Percentiles rank a stretch among this genome's conserved stretches.
Evolutionary conservation across 2,797 vertebrate genomes (phyloP).

Genomic region (Gambusia yucatana): DNA sequence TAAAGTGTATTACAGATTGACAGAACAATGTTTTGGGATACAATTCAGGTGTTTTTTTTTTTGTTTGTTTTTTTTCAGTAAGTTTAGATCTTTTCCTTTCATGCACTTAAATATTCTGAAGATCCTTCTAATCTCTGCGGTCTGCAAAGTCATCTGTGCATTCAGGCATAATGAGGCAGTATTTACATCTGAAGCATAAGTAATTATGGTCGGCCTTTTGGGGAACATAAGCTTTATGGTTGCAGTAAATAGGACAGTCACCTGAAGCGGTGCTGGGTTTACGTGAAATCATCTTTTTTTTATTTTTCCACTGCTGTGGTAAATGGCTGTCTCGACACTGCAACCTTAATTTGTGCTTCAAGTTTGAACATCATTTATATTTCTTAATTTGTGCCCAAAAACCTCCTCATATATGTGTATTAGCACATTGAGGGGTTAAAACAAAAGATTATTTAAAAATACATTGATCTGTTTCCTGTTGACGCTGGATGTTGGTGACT

Average conservation of each 20-base stretch:
- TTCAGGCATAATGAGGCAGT: slow-evolving; percentile 15
- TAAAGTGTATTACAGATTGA: background rate
- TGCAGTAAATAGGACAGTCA: background rate
- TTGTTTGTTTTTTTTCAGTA: too few species aligned
- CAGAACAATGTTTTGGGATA: background rate
- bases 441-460: background rate
- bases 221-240: slow-evolving; percentile 15
- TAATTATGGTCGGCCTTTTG: slow-evolving; percentile 4
- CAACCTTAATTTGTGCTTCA: slow-evolving; percentile 22
- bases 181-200: slow-evolving; percentile 14
- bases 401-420: too few species aligned
- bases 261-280: slow-evolving; percentile 6
- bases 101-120: slow-evolving; percentile 9
- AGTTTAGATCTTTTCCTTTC: background rate
- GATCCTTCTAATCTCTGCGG: slow-evolving; percentile 17
- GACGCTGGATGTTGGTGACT: background rate
- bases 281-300: background rate
- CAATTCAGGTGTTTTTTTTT: background rate
- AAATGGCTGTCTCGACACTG: slow-evolving; percentile 11
- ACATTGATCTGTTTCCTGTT: background rate
- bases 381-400: background rate
- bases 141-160: slow-evolving; percentile 24
- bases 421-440: too few species aligned
- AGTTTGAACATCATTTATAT: slow-evolving; percentile 5
- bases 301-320: background rate